Conservation (phyloP, 2,797 vertebrate species). For the Sebastes matsubarae region DNA sequence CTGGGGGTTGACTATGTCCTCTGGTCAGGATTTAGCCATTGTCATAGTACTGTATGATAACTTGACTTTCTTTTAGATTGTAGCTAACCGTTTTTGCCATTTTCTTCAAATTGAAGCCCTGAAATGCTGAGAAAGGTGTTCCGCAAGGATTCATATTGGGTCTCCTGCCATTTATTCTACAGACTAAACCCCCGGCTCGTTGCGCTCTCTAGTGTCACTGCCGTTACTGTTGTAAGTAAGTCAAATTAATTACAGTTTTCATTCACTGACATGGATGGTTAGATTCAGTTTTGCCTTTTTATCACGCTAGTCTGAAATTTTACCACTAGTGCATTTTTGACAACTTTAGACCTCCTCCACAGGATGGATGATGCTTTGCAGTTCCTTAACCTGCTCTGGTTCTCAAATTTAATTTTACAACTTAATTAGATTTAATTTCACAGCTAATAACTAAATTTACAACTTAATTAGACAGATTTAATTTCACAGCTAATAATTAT, state of each 20-base stretch:
- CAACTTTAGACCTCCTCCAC: neutral
- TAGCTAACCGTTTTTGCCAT: neutral
- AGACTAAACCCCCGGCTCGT: neutral
- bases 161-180: neutral
- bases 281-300: neutral
- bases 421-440: slow-evolving; percentile 6
- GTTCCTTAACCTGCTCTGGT: neutral
- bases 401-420: neutral
- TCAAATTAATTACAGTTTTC: neutral
- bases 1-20: neutral
- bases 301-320: neutral
- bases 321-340: neutral
- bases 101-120: neutral
- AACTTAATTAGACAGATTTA: slow-evolving; percentile 2
- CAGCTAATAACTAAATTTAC: neutral
- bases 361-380: neutral
- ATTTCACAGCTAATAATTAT: neutral
- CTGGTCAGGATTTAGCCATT: neutral
- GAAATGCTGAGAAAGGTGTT: neutral
- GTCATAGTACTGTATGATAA: neutral
- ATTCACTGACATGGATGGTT: neutral
- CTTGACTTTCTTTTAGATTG: neutral
- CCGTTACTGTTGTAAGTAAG: neutral
- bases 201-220: neutral
- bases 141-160: neutral